Evolutionary conservation across 2,797 vertebrate genomes (phyloP).

Genomic region (Sciurus carolinensis): DNA sequence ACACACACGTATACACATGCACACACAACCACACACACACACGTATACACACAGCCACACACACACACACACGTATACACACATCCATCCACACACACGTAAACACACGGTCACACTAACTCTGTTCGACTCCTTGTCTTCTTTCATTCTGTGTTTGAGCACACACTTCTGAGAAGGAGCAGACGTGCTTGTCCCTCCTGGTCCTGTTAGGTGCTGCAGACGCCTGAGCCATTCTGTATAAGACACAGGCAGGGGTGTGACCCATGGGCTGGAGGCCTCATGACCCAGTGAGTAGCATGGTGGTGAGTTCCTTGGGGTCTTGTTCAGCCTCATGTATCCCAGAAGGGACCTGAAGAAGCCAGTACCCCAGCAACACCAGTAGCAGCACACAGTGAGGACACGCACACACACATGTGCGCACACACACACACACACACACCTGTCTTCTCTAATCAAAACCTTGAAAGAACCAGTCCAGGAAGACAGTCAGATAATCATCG

Average conservation of each 20-base stretch:
- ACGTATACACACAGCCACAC: too few relatives aligned
- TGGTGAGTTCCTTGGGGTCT: neutral
- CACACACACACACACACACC: neutral
- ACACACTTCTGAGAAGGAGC: neutral
- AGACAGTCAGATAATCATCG: neutral
- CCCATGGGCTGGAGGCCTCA: neutral
- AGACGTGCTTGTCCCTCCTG: neutral
- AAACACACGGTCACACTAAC: neutral
- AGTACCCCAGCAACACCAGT: neutral
- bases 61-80: neutral
- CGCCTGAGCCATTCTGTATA: neutral
- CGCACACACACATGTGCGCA: neutral
- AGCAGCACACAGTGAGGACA: too few relatives aligned
- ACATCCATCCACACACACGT: too few relatives aligned
- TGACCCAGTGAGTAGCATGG: neutral
- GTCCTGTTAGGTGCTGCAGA: neutral
- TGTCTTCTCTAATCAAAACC: neutral
- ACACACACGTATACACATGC: too few relatives aligned
- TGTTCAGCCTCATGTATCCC: neutral
- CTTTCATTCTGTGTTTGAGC: neutral
- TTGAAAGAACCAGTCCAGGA: neutral
- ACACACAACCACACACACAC: neutral
- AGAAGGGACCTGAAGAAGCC: neutral
- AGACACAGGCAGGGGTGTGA: neutral
- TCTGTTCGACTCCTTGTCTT: too few relatives aligned